Percentiles rank a stretch among this genome's conserved stretches.
Evolutionary conservation across 1,140 invertebrate genomes (phyloP).

Genomic region (Zophobas morio): DNA sequence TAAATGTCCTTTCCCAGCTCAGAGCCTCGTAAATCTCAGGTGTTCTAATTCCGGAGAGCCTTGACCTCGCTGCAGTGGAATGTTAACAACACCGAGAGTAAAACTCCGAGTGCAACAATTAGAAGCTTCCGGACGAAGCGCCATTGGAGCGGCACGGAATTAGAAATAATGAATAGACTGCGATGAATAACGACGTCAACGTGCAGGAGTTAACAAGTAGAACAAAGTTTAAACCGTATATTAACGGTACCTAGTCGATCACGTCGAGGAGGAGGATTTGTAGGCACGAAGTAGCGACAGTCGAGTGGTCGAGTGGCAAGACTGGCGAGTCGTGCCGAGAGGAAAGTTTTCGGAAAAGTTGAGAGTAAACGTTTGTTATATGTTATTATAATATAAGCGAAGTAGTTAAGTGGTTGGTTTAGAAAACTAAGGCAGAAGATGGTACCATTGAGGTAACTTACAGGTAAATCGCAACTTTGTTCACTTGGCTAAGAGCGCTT

Average conservation of each 20-base stretch:
- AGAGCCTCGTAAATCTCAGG: slow-evolving; percentile 4
- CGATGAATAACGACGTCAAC: slow-evolving; percentile 13
- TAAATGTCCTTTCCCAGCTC: background rate
- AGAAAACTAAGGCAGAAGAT: too few relatives aligned
- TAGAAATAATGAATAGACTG: slow-evolving; percentile 18
- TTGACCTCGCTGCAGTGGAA: slow-evolving; percentile 34
- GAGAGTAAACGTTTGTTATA: too few relatives aligned
- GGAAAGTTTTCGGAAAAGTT: too few relatives aligned
- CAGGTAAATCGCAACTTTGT: too few relatives aligned
- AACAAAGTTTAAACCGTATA: slow-evolving; percentile 37
- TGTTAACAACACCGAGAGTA: slow-evolving; percentile 10
- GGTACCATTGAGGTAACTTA: too few relatives aligned
- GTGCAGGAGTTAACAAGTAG: slow-evolving; percentile 39
- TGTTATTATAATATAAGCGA: too few relatives aligned
- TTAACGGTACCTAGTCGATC: slow-evolving; percentile 21
- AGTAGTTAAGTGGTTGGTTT: too few relatives aligned
- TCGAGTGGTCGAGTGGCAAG: background rate
- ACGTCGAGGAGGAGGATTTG: slow-evolving; percentile 23
- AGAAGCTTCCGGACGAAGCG: slow-evolving; percentile 19
- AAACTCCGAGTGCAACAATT: slow-evolving; percentile 22
- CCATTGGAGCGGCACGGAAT: slow-evolving; percentile 22
- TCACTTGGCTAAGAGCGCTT: too few relatives aligned
- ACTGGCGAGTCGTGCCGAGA: background rate
- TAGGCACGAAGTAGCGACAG: slow-evolving; percentile 1
- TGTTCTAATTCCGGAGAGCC: slow-evolving; percentile 7